Percentiles rank a stretch among this genome's conserved stretches.
Conservation (phyloP, 1,140 invertebrate species). For the Trichogramma pretiosum region DNA sequence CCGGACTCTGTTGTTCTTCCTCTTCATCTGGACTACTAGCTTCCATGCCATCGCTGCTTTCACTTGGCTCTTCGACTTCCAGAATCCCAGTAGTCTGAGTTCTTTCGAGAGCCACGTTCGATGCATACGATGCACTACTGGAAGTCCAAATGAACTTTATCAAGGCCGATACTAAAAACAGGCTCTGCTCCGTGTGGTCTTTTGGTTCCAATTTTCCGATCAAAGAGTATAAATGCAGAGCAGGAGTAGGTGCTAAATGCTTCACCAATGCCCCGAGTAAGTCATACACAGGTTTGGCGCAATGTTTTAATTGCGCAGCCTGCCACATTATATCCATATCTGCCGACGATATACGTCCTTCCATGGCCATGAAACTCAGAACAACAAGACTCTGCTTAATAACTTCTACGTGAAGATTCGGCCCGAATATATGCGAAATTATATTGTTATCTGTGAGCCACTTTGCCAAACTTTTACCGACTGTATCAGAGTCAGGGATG, state of each 20-base stretch:
- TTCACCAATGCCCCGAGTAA: slow-evolving; percentile 81
- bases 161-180: slow-evolving; percentile 78
- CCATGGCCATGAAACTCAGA: slow-evolving; percentile 84
- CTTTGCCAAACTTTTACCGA: slow-evolving; percentile 73
- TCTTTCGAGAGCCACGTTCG: slow-evolving; percentile 16
- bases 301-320: slow-evolving; percentile 88
- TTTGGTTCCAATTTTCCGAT: slow-evolving; percentile 77
- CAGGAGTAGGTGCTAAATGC: slow-evolving; percentile 76
- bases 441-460: slow-evolving; percentile 89
- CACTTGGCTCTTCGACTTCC: slow-evolving; percentile 39
- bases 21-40: slow-evolving; percentile 60
- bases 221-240: slow-evolving; percentile 77
- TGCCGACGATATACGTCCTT: slow-evolving; percentile 80
- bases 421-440: slow-evolving; percentile 89
- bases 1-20: slow-evolving; percentile 51
- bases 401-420: slow-evolving; percentile 90
- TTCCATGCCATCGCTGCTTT: slow-evolving; percentile 58
- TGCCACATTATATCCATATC: slow-evolving; percentile 91
- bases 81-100: slow-evolving; percentile 33
- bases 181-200: slow-evolving; percentile 87
- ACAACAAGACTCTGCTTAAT: slow-evolving; percentile 92
- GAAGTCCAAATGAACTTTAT: slow-evolving; percentile 85
- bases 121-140: slow-evolving; percentile 47
- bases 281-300: slow-evolving; percentile 86
- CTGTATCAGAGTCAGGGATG: slow-evolving; percentile 70